Evolutionary conservation across 1,140 invertebrate species (phyloP), one percentile per base, ranked within the genome.

Genomic region (Gerris buenoi): DNA sequence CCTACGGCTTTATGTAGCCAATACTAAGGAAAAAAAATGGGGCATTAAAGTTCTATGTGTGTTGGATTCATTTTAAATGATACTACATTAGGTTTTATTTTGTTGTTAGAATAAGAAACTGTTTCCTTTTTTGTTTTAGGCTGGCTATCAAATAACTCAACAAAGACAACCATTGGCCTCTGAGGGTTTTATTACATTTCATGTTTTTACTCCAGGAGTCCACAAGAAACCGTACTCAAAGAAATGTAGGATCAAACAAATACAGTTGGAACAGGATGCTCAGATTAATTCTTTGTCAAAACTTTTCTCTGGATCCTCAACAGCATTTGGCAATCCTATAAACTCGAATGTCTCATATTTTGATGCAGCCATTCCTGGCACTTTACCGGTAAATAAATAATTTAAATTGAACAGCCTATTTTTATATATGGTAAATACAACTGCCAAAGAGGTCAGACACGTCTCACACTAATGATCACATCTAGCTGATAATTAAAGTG

Each of bases 81-180:
- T n/a, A n/a, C n/a, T n/a, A n/a, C n/a, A n/a, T n/a, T n/a, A n/a
- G n/a, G n/a, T n/a, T n/a, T n/a, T n/a, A n/a, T n/a, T n/a, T n/a
- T n/a, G n/a, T n/a, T n/a, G n/a, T n/a, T n/a, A n/a, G n/a, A n/a
- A n/a, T n/a, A n/a, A n/a, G n/a, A n/a, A n/a, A n/a, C n/a, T n/a
- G n/a, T n/a, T n/a, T n/a, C n/a, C n/a, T n/a, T n/a, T n/a, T n/a
- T n/a, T n/a, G n/a, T n/a, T 74, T n/a, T 68, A 90, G 88, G 84
- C 90, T 68, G 96, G 97, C 15, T 99, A 96, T 81, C 97, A 99
- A 83, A 98, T 99, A 67, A 99, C 97, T 2, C 97, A 99, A 78
- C 91, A 97, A 76, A 82, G 87, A 71, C 77, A 83, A 57, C 94
- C 97, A 10, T 76, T 99, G 68, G 97, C 95, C n/a, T 79, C 81